Conservation (phyloP, 2,888 invertebrate genomes). For the Tricholauxania praeusta region DNA sequence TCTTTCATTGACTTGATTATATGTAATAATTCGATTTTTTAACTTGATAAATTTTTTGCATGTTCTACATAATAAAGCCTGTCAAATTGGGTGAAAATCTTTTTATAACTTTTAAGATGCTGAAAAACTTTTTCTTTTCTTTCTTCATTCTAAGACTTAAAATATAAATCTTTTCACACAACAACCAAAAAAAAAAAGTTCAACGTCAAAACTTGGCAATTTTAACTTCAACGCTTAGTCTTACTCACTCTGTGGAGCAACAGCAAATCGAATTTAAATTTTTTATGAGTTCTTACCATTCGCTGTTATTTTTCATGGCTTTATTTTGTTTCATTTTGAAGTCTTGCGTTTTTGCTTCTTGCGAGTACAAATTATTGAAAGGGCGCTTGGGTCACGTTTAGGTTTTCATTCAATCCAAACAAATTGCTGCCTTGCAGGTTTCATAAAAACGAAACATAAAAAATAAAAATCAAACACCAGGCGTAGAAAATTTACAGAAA, state of each 20-base stretch:
- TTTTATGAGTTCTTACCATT: conserved; percentile 18
- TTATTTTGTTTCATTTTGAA: not conserved
- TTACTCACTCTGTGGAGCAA: no score
- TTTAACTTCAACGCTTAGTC: no score
- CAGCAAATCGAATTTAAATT: conserved; percentile 33
- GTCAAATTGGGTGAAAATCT: no score
- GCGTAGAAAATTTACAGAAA: no score
- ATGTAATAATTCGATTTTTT: not conserved
- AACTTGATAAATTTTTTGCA: not conserved
- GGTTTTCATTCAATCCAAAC: conserved; percentile 15
- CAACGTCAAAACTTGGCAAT: no score
- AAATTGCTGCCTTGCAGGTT: conserved; percentile 32
- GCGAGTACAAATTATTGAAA: conserved; percentile 12
- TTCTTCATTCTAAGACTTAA: no score
- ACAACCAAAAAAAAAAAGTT: no score
- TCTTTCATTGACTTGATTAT: no score
- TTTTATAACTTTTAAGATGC: no score
- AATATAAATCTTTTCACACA: no score
- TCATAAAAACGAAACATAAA: conserved; percentile 3
- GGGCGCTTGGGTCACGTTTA: conserved; percentile 29
- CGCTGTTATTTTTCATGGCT: conserved; percentile 12
- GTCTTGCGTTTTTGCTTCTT: not conserved
- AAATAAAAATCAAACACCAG: not conserved
- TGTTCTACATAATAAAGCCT: no score
- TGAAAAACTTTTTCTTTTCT: no score